phyloP scores from a whole-genome alignment of 2,888 invertebrate species.

The Coenonympha arcania region DNA sequence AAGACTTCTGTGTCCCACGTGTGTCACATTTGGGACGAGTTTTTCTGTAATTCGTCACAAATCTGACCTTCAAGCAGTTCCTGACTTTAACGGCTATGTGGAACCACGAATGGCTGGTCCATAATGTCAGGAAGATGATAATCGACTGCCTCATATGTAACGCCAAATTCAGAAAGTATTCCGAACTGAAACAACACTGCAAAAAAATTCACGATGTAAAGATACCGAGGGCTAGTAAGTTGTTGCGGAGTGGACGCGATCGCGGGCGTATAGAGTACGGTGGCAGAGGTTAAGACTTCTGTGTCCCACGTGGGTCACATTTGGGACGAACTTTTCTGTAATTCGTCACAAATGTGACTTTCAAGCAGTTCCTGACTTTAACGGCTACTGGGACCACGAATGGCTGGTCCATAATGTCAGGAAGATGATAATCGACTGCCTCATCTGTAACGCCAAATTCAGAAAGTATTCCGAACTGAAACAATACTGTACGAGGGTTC shows the following conservation, averaged over 20 bases:
- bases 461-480: conserved; percentile 61
- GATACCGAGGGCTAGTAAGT: conserved; percentile 48
- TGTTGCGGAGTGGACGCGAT: conserved; percentile 29
- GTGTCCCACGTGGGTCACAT: no score
- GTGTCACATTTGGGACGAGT: no score
- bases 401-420: conserved; percentile 61
- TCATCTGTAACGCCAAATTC: conserved; percentile 54
- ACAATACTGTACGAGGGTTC: conserved; percentile 46
- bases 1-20: no score
- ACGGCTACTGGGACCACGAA: conserved; percentile 70
- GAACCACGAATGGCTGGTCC: conserved; percentile 66
- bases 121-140: conserved; percentile 59
- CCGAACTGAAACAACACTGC: conserved; percentile 57
- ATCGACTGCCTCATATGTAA: conserved; percentile 59
- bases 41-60: no score
- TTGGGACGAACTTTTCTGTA: no score
- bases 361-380: conserved; percentile 43
- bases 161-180: conserved; percentile 59
- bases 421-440: conserved; percentile 59
- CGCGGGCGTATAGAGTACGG: no score
- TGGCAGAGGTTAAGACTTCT: no score
- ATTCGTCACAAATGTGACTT: conserved; percentile 54
- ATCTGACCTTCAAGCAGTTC: conserved; percentile 49
- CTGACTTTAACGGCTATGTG: conserved; percentile 60
- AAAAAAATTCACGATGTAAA: conserved; percentile 39